Base-by-base conservation (phyloP, 2,797 vertebrate species). In the Poeciliopsis turneri region DNA sequence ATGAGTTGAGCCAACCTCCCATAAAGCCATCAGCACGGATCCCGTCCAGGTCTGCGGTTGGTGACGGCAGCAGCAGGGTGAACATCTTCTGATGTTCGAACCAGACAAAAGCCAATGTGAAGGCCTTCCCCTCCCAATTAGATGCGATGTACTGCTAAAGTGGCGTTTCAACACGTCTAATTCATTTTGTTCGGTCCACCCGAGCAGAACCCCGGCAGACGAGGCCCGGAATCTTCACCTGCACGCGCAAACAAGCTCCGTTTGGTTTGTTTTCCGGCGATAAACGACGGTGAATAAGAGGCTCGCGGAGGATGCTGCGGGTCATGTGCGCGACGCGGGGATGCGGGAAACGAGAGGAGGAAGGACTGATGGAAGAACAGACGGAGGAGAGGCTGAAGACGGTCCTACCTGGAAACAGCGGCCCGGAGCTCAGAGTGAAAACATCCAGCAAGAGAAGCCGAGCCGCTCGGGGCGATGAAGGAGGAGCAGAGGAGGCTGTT, bases 391-490 rank as follows among this genome's bases (percentile, higher is more conserved):
- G 6, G 5, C 2, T 20, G 30, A 47, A 64, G 77, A 68, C 13
- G 78, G 25, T 78, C 92, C 76, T 90, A 93, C 92, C 92, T 92
- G 77, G 79, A 43, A 78, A 78, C 74, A 73, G 78, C 71, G 18
- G 74, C 30, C 41, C 43, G 7, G 53, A 55, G 76, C 70, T 78
- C 81, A 43, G 83, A 68, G 30, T 25, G 78, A 10, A 75, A 59
- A 78, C 76, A 75, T 79, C 86, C 76, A 80, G 84, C 59, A 68
- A 30, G 74, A 49, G 55, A 15, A 78, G 5, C 30, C 36, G 82
- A 57, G 77, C 66, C 30, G 45, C 53, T 71, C 66, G 53, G 46
- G 57, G 53, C 36, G 43, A 69, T 36, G 80, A 18, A 33, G 80
- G 55, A 70, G 53, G 68, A 76, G 33, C 70, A 53, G 59, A 33